Base-by-base conservation (phyloP, 2,113 vertebrate species). In the Pterocles orientalis region DNA sequence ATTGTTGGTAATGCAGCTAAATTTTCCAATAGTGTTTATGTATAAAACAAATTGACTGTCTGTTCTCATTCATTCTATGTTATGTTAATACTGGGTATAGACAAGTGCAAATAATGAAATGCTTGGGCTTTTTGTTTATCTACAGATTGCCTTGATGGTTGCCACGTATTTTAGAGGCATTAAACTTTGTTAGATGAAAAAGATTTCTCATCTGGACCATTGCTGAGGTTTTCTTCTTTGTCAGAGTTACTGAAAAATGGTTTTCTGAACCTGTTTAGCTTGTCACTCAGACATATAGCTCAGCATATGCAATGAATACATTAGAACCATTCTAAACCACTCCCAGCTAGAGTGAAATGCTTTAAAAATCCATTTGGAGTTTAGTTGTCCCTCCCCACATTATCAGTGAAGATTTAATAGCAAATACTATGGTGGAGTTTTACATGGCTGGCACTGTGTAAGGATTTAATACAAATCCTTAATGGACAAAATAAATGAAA, bases 11-110 rank as follows among this genome's bases (percentile, higher is more conserved):
- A 92, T 92, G 68, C 86, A 90, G 80, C 87, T 96, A 24, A 91
- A 72, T 94, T 94, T 95, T 96, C 91, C 69, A 75, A 64, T 85
- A 69, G 23, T 89, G 73, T 82, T 96, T 94, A 75, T 64, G 64
- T 75, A 71, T 91, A 89, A 97, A 97, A 87, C 66, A 96, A 96
- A 94, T 94, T 89, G 95, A 34, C 70, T 94, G 78, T 45, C 95
- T 95, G 39, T 82, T 96, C 77, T 93, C 33, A n/a, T 97, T 96
- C 82, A 70, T 33, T 88, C 57, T 77, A 18, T 4, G 4, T 85
- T 96, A 81, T 76, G 58, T 78, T 96, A 87, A 79, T 92, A 81
- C 18, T 34, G 65, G 56, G 8, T 69, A 83, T 21, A 94, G 85
- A 75, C 64, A 89, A 80, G 47, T 24, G 34, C 7, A 7, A 96